Evolutionary conservation across 1,140 invertebrate genomes (phyloP).

Genomic region (Drosophila melanica): DNA sequence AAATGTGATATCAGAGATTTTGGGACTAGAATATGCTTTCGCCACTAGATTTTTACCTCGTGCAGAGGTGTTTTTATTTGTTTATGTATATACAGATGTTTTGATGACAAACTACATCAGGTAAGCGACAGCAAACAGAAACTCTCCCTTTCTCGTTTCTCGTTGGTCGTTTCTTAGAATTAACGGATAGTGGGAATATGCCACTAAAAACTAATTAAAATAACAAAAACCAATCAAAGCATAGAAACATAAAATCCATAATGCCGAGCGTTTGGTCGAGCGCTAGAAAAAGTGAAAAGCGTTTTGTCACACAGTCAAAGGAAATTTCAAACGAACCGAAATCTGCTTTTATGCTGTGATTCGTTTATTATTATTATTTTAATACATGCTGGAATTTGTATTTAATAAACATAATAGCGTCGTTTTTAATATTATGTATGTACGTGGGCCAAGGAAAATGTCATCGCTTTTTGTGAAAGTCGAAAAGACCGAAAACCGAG

Average conservation of each 20-base stretch:
- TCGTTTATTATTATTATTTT: conserved; percentile 30
- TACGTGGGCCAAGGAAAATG: conserved; percentile 21
- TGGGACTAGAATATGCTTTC: too few species aligned
- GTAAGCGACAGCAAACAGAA: conserved; percentile 23
- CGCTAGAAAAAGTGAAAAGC: conserved; percentile 54
- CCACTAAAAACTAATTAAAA: conserved; percentile 60
- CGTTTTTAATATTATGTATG: conserved; percentile 6
- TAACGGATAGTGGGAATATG: conserved; percentile 17
- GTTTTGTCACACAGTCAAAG: conserved; percentile 38
- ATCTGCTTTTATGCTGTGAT: conserved; percentile 22
- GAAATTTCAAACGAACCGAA: conserved; percentile 22
- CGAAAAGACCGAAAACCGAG: not conserved
- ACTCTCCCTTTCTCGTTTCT: conserved; percentile 52
- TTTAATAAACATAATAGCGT: conserved; percentile 49
- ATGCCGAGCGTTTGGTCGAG: not conserved
- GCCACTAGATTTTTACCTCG: too few species aligned
- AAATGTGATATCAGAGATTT: too few species aligned
- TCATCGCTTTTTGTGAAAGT: conserved; percentile 26
- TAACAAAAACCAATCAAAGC: conserved; percentile 56
- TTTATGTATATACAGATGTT: not conserved
- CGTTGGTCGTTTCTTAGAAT: conserved; percentile 28
- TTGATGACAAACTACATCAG: not conserved
- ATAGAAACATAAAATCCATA: conserved; percentile 34
- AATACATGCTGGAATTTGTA: conserved; percentile 47
- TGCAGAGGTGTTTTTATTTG: too few species aligned